phyloP scores from a whole-genome alignment of 2,888 invertebrate species.

The Drosophila mercatorum region DNA sequence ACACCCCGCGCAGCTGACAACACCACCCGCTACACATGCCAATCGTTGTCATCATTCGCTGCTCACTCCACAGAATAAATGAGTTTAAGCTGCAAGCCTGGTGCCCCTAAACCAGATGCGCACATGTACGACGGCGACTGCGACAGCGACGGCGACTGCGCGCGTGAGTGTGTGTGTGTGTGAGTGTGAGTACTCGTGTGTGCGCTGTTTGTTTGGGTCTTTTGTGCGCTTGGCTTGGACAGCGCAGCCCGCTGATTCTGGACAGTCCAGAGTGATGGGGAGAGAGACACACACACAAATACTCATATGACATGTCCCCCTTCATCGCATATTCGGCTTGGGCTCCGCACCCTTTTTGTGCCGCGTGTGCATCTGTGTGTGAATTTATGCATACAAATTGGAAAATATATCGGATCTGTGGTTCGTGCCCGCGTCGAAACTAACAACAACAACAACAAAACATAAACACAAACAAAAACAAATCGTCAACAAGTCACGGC shows the following conservation, averaged over 20 bases:
- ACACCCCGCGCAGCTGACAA: constrained; percentile 34
- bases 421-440: constrained; percentile 72
- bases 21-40: constrained; percentile 54
- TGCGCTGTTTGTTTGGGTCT: constrained; percentile 68
- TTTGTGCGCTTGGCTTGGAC: constrained; percentile 74
- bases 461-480: constrained; percentile 57
- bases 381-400: constrained; percentile 79
- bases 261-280: constrained; percentile 28
- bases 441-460: constrained; percentile 42
- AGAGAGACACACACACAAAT: constrained; percentile 8
- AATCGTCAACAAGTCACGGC: constrained; percentile 78
- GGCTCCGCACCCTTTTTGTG: constrained; percentile 30
- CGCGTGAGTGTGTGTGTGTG: not conserved
- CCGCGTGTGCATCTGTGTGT: constrained; percentile 63
- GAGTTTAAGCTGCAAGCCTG: constrained; percentile 28
- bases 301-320: constrained; percentile 10
- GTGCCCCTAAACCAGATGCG: constrained; percentile 78
- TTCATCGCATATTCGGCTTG: not conserved
- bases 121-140: constrained; percentile 44
- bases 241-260: constrained; percentile 47
- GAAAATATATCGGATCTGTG: constrained; percentile 83
- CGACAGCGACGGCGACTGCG: not conserved
- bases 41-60: constrained; percentile 53
- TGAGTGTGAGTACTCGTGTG: constrained; percentile 7
- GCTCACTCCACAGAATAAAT: constrained; percentile 24